phyloP scores from a whole-genome alignment of 2,797 vertebrate species.

The Botia almorhae region DNA sequence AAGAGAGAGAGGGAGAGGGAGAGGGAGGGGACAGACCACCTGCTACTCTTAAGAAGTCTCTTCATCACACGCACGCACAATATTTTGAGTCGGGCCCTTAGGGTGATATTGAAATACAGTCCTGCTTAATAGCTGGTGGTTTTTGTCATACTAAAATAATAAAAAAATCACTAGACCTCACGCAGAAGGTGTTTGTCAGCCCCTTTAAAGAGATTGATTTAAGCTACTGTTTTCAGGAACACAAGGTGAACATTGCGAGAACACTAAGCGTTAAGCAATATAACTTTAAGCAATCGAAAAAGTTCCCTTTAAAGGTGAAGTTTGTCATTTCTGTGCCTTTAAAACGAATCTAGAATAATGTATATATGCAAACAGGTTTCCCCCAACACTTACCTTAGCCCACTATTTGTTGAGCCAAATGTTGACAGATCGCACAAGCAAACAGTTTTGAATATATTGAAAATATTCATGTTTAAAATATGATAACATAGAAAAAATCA shows the following conservation, averaged over 20 bases:
- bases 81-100: conserved; percentile 31
- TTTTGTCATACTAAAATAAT: conserved; percentile 23
- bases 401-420: too few relatives aligned
- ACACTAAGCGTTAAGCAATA: not conserved
- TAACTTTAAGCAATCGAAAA: not conserved
- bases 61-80: not conserved
- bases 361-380: too few relatives aligned
- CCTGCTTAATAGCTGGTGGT: conserved; percentile 7
- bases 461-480: not conserved
- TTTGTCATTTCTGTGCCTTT: not conserved
- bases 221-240: conserved; percentile 21
- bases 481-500: not conserved
- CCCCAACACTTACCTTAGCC: too few relatives aligned
- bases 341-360: too few relatives aligned
- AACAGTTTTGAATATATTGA: not conserved
- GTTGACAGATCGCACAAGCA: not conserved
- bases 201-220: conserved; percentile 1
- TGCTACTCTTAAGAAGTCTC: conserved; percentile 12
- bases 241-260: conserved; percentile 16
- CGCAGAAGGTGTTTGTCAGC: conserved; percentile 14
- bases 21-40: conserved; percentile 26
- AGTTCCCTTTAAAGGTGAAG: not conserved
- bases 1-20: conserved; percentile 3
- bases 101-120: conserved; percentile 25
- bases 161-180: conserved; percentile 22